phyloP scores from a whole-genome alignment of 2,113 vertebrate genomes.

The Cyphomyrus discorhynchus region DNA sequence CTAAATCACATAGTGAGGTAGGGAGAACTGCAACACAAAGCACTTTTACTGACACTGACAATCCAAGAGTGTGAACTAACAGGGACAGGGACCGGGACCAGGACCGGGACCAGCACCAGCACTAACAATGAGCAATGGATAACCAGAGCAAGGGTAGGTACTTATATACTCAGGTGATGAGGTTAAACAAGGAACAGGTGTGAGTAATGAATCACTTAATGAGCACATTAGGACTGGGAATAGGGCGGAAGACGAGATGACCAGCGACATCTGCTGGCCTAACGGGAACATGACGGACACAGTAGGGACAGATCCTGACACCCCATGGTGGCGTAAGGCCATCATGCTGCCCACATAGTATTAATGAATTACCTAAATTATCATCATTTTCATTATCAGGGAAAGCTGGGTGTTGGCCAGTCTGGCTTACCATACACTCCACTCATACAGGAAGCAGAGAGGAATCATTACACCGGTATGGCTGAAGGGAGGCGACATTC shows the following conservation, averaged over 20 bases:
- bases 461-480: neutral
- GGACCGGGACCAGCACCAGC: neutral
- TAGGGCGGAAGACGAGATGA: neutral
- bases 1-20: neutral
- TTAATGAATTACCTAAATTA: neutral
- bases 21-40: neutral
- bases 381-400: neutral
- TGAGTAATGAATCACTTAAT: neutral
- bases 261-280: neutral
- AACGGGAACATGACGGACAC: neutral
- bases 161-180: neutral
- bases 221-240: neutral
- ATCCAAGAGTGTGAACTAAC: neutral
- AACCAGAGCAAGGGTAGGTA: neutral
- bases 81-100: neutral
- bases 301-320: neutral
- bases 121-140: neutral
- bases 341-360: neutral
- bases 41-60: neutral
- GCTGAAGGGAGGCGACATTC: neutral
- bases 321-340: neutral
- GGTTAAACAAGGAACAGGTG: neutral
- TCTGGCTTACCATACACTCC: neutral
- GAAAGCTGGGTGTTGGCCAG: neutral
- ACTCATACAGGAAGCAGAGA: neutral